These are phyloP conservation scores for Chrysochloris asiatica DNA, from an alignment of 2,113 vertebrate genomes.

Conservation along the genomic window DNA sequence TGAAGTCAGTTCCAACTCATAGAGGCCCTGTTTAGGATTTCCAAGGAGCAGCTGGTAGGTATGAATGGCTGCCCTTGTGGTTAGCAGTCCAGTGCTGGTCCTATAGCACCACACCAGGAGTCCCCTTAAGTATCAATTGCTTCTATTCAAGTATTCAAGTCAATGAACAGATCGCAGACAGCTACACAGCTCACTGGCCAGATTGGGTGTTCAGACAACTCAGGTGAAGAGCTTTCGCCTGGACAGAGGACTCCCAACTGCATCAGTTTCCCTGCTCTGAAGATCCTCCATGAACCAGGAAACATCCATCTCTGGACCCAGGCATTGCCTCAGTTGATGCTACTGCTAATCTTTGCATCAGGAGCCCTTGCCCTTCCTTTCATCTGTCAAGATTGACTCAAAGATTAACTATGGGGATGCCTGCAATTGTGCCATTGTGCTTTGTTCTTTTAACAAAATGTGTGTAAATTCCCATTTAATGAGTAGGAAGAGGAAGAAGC, in stretches of 20 bases:
- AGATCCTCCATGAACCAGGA: background rate
- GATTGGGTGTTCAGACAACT: background rate
- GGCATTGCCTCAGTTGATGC: background rate
- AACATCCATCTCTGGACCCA: background rate
- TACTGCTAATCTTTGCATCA: background rate
- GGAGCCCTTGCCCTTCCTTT: background rate
- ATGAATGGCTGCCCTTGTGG: too few relatives aligned
- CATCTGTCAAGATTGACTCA: background rate
- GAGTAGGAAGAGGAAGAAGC: conserved; percentile 9
- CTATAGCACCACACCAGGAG: background rate
- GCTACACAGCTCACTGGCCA: fast-evolving
- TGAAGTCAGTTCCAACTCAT: too few relatives aligned
- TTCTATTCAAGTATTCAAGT: conserved; percentile 4
- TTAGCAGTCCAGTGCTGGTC: too few relatives aligned
- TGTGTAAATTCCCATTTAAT: conserved; percentile 35
- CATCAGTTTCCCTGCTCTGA: background rate
- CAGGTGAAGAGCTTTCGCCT: background rate
- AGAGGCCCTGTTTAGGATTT: too few relatives aligned
- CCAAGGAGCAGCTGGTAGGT: too few relatives aligned
- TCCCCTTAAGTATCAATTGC: background rate
- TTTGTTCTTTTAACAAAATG: conserved; percentile 59
- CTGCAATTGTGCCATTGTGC: background rate
- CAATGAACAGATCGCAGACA: background rate
- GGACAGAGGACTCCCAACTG: background rate
- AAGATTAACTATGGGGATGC: background rate